These are phyloP conservation scores for Pseudopipra pipra DNA, from an alignment of 2,113 vertebrate species.

Conservation along the genomic window DNA sequence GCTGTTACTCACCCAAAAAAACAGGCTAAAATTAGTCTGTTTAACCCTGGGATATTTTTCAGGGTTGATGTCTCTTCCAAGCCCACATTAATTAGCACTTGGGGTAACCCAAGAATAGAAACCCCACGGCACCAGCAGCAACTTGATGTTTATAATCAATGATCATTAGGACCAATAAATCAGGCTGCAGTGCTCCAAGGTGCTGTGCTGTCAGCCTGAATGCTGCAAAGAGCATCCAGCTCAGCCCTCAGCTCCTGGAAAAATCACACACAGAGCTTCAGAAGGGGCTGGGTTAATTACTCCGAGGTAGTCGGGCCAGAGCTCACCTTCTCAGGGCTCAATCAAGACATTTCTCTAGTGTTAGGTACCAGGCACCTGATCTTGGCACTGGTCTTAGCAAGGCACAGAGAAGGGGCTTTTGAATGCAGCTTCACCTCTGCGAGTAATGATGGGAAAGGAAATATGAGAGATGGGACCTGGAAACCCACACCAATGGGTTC, in stretches of 20 bases:
- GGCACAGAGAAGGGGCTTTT: background rate
- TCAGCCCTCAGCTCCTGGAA: background rate
- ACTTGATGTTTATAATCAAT: background rate
- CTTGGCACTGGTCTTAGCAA: background rate
- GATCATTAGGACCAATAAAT: background rate
- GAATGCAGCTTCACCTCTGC: background rate
- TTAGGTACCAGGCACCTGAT: background rate
- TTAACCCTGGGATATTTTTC: background rate
- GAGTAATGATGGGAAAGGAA: background rate
- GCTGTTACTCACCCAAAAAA: background rate
- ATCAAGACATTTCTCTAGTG: background rate
- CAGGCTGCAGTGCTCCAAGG: background rate
- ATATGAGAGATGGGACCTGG: background rate
- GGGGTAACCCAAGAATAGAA: background rate
- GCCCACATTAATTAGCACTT: background rate
- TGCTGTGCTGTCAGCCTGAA: background rate
- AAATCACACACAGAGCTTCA: background rate
- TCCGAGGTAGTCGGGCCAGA: background rate
- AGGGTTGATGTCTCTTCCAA: background rate
- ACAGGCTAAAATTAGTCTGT: background rate
- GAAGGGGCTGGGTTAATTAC: background rate
- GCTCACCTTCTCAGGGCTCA: background rate
- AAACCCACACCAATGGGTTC: rapidly evolving
- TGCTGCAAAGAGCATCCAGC: background rate
- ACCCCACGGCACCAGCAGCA: background rate